Percentiles rank a stretch among this genome's conserved stretches.
These are phyloP conservation scores for Drosophila paracracens DNA, from an alignment of 2,888 invertebrate species.

Conservation along the genomic window DNA sequence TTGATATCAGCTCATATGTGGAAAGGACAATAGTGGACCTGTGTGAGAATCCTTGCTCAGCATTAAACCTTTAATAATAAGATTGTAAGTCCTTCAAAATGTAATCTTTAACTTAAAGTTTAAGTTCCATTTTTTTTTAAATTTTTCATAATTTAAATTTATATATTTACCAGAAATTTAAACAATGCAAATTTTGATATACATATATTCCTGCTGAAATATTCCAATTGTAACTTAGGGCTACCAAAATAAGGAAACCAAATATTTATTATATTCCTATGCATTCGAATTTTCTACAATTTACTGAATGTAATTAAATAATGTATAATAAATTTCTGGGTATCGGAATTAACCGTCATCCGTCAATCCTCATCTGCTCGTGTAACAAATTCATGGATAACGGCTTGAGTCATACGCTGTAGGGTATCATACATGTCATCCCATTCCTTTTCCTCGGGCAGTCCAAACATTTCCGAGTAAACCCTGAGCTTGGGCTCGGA, in stretches of 20 bases:
- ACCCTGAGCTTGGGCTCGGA: slow-evolving; percentile 99
- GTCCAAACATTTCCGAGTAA: slow-evolving; percentile 94
- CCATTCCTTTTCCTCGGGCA: slow-evolving; percentile 89
- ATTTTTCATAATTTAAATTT: background rate
- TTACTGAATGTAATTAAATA: background rate
- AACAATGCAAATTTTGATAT: background rate
- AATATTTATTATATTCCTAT: background rate
- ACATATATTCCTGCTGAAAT: background rate
- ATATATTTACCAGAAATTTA: background rate
- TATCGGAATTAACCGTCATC: slow-evolving; percentile 56
- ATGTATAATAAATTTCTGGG: background rate
- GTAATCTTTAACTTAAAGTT: background rate
- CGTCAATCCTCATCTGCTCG: slow-evolving; percentile 86
- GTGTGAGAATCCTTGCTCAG: slow-evolving; percentile 15
- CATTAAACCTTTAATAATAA: background rate
- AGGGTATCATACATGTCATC: slow-evolving; percentile 87
- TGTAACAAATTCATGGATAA: slow-evolving; percentile 92
- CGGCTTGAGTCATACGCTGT: slow-evolving; percentile 90
- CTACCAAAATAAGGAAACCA: background rate
- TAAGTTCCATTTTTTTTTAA: background rate
- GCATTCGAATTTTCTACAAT: background rate
- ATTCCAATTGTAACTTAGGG: background rate
- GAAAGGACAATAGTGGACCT: slow-evolving; percentile 13
- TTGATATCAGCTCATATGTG: slow-evolving; percentile 17
- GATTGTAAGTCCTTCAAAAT: background rate